phyloP scores from a whole-genome alignment of 2,797 vertebrate genomes.

The Falco novaeseelandiae region DNA sequence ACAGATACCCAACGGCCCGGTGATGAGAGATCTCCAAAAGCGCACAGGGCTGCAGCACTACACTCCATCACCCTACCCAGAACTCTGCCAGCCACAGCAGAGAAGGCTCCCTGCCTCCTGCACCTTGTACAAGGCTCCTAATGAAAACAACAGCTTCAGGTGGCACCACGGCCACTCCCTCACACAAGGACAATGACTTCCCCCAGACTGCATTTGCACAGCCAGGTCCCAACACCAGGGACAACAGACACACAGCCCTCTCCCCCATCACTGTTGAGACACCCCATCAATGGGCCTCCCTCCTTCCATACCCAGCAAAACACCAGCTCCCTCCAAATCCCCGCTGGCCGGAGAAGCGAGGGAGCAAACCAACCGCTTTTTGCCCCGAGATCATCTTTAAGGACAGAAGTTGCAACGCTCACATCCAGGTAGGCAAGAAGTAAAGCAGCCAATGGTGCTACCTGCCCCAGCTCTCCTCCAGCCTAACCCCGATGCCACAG shows the following conservation, averaged over 20 bases:
- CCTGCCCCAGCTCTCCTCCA: not conserved
- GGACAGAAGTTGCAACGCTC: not conserved
- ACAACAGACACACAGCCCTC: not conserved
- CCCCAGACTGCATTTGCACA: accelerated
- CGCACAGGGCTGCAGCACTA: accelerated
- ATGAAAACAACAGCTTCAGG: not conserved
- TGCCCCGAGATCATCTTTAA: not conserved
- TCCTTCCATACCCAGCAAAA: accelerated
- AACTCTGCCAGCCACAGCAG: not conserved
- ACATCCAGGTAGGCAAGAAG: not conserved
- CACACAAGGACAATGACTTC: accelerated
- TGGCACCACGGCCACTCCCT: accelerated
- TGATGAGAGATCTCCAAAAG: not conserved
- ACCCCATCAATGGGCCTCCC: accelerated
- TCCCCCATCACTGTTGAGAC: accelerated
- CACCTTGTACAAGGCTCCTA: accelerated
- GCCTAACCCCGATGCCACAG: accelerated
- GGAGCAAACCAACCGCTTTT: not conserved
- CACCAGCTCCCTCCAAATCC: accelerated
- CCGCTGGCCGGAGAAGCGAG: accelerated
- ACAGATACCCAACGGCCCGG: accelerated
- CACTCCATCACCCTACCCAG: accelerated
- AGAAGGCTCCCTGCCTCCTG: not conserved
- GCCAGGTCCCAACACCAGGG: accelerated
- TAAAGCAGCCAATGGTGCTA: accelerated